A percentile compares a stretch with the other conserved stretches of the same genome.
Conservation (phyloP, 2,797 vertebrate species). For the Notamacropus eugenii region DNA sequence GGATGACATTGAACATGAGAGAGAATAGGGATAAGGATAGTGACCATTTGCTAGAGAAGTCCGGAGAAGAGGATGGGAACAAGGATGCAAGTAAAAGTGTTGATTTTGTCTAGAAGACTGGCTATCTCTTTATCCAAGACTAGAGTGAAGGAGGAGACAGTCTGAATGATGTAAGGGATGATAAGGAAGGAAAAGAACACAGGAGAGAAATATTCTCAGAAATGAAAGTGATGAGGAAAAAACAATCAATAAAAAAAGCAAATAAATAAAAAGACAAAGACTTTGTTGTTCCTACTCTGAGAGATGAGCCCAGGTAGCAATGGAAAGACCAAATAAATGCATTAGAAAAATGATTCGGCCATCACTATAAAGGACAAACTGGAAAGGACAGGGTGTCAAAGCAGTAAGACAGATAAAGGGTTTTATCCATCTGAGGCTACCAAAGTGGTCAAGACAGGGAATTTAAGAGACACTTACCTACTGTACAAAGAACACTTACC, state of each 20-base stretch:
- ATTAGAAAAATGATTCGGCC: not conserved
- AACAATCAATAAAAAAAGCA: not conserved
- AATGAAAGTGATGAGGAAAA: not conserved
- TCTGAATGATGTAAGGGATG: not conserved
- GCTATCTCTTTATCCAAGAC: not conserved
- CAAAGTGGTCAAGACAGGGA: not conserved
- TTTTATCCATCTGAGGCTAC: not conserved
- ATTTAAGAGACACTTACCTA: not conserved
- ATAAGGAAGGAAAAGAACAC: not conserved
- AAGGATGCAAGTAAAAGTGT: not conserved
- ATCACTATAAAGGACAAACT: not conserved
- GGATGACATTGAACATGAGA: not conserved
- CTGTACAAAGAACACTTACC: not conserved
- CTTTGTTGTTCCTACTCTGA: not conserved
- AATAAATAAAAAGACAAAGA: not conserved
- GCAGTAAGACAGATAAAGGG: not conserved
- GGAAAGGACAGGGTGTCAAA: not conserved
- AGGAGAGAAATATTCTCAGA: not conserved
- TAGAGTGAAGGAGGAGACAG: not conserved
- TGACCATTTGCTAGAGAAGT: not conserved
- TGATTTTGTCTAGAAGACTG: not conserved
- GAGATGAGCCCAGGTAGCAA: not conserved
- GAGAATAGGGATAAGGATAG: not conserved
- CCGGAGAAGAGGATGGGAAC: not conserved
- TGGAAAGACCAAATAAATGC: not conserved